Evolutionary conservation across 2,797 vertebrate genomes (phyloP).

Genomic region (Zalophus californianus): DNA sequence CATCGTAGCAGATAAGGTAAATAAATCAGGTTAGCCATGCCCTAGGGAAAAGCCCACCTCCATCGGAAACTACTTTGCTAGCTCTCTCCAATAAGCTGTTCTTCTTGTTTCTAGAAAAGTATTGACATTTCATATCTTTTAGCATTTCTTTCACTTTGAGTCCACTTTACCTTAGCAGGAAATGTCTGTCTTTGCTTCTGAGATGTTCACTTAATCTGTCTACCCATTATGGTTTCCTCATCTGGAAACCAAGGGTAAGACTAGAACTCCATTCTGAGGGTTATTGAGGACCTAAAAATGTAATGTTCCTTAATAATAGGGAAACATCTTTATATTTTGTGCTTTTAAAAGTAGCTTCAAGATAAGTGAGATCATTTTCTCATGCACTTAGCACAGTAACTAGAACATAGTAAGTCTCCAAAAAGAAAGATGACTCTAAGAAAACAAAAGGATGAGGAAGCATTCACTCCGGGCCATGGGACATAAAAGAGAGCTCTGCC

Average conservation of each 20-base stretch:
- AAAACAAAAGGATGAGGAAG: conserved; percentile 12
- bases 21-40: not conserved
- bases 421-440: not conserved
- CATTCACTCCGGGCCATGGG: rapidly evolving
- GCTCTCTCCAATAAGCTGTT: not conserved
- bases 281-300: not conserved
- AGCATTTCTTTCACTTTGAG: not conserved
- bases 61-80: not conserved
- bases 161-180: not conserved
- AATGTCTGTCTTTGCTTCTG: not conserved
- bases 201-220: not conserved
- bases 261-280: not conserved
- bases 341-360: not conserved
- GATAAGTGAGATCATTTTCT: not conserved
- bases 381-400: not conserved
- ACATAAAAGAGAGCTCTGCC: not conserved
- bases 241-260: not conserved
- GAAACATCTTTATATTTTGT: not conserved
- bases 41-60: not conserved
- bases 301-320: not conserved
- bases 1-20: not conserved
- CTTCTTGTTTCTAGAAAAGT: not conserved
- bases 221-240: not conserved
- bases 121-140: not conserved
- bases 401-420: not conserved